Percentiles rank a stretch among this genome's conserved stretches.
Conservation (phyloP, 2,888 invertebrate species). For the Pandemis heparana region DNA sequence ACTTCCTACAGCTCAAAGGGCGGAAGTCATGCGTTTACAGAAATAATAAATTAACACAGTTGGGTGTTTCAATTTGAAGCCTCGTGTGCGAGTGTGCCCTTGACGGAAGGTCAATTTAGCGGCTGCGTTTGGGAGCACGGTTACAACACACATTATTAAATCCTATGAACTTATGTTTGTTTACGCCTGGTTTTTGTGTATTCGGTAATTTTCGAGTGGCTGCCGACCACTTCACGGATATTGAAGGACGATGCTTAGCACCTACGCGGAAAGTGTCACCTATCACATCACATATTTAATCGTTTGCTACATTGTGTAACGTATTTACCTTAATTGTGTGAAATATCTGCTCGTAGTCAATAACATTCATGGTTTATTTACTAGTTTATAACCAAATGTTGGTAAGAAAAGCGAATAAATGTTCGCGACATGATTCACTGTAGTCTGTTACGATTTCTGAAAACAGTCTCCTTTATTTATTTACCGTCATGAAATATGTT, state of each 20-base stretch:
- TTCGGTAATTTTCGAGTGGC: constrained; percentile 77
- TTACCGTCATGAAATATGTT: constrained; percentile 17
- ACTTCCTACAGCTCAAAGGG: constrained; percentile 82
- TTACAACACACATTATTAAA: constrained; percentile 71
- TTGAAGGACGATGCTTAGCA: constrained; percentile 61
- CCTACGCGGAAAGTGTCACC: constrained; percentile 44
- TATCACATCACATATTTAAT: constrained; percentile 47
- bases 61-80: constrained; percentile 70
- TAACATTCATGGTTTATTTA: background rate
- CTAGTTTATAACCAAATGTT: constrained; percentile 1
- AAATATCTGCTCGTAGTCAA: constrained; percentile 15
- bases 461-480: constrained; percentile 52
- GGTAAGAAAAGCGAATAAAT: constrained; percentile 43
- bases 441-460: constrained; percentile 45
- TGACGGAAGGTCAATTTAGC: constrained; percentile 76
- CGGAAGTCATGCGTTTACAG: constrained; percentile 80
- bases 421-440: constrained; percentile 50
- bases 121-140: constrained; percentile 63
- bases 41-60: constrained; percentile 79
- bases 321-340: constrained; percentile 8
- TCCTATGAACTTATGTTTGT: constrained; percentile 69
- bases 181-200: constrained; percentile 64
- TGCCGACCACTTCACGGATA: constrained; percentile 68
- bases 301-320: constrained; percentile 18
- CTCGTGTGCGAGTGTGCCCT: constrained; percentile 65